phyloP scores from a whole-genome alignment of 2,888 invertebrate genomes.

The Dryococelus australis region DNA sequence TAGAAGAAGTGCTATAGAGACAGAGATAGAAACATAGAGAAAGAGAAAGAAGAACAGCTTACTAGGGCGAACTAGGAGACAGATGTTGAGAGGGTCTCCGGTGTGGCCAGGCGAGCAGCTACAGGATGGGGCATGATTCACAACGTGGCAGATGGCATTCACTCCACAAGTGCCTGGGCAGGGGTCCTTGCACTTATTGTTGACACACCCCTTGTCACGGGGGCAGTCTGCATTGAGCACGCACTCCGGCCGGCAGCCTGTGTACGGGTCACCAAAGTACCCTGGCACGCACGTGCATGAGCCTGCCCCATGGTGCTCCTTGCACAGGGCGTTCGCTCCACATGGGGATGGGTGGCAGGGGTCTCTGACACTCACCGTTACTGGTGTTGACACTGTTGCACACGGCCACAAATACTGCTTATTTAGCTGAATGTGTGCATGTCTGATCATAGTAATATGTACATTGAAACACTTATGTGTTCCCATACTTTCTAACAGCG shows the following conservation, averaged over 20 bases:
- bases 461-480: neutral
- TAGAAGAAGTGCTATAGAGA: neutral
- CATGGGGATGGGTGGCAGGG: slow-evolving; percentile 88
- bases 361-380: slow-evolving; percentile 60
- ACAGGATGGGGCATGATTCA: slow-evolving; percentile 83
- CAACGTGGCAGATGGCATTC: slow-evolving; percentile 82
- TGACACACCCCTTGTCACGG: slow-evolving; percentile 76
- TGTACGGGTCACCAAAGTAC: slow-evolving; percentile 85
- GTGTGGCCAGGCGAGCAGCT: slow-evolving; percentile 75
- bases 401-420: neutral
- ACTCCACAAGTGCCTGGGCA: slow-evolving; percentile 84
- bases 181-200: slow-evolving; percentile 85
- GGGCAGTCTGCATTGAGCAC: slow-evolving; percentile 86
- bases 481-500: neutral
- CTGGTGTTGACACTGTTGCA: slow-evolving; percentile 30
- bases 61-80: slow-evolving; percentile 57
- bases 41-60: slow-evolving; percentile 38
- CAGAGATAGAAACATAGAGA: neutral
- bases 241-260: slow-evolving; percentile 87
- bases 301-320: slow-evolving; percentile 79
- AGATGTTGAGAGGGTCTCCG: slow-evolving; percentile 80
- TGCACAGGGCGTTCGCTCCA: slow-evolving; percentile 85
- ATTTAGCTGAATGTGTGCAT: neutral
- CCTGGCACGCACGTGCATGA: slow-evolving; percentile 83
- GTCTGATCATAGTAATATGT: neutral